A percentile compares a stretch with the other conserved stretches of the same genome.
These are phyloP conservation scores for Lithobates sylvaticus DNA, from an alignment of 2,797 vertebrate species.

Conservation along the genomic window DNA sequence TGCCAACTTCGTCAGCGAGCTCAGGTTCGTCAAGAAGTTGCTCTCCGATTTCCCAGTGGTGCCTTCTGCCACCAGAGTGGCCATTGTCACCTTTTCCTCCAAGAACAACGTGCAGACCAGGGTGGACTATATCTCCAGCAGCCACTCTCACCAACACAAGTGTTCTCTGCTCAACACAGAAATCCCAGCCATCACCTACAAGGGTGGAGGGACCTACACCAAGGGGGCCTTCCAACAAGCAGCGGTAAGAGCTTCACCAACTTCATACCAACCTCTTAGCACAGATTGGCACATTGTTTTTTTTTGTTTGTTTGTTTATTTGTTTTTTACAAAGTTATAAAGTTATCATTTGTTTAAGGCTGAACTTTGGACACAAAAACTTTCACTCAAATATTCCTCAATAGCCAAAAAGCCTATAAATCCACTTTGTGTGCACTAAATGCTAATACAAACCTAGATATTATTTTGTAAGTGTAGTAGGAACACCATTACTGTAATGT, in stretches of 20 bases:
- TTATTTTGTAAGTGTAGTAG: too few relatives aligned
- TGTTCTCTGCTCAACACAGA: conserved; percentile 92
- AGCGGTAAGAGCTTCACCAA: conserved; percentile 81
- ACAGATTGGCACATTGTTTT: too few relatives aligned
- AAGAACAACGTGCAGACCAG: conserved; percentile 92
- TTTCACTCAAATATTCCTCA: too few relatives aligned
- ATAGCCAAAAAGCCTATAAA: too few relatives aligned
- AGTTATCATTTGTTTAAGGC: too few relatives aligned
- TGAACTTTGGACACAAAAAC: too few relatives aligned
- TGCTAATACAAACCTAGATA: too few relatives aligned
- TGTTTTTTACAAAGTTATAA: too few relatives aligned
- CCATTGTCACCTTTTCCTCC: conserved; percentile 94
- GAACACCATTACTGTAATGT: too few relatives aligned
- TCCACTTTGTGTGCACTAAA: too few relatives aligned
- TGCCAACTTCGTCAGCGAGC: conserved; percentile 92
- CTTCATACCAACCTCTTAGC: too few relatives aligned
- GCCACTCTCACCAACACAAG: conserved; percentile 93
- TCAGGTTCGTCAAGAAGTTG: conserved; percentile 94
- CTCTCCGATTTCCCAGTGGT: conserved; percentile 96
- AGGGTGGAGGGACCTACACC: conserved; percentile 95
- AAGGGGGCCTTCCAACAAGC: conserved; percentile 97
- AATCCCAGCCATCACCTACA: conserved; percentile 93
- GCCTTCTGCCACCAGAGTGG: conserved; percentile 90
- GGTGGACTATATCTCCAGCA: conserved; percentile 92
- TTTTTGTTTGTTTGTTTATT: too few relatives aligned